Evolutionary conservation across 2,113 vertebrate species (phyloP).

Genomic region (Butastur rufipennis): DNA sequence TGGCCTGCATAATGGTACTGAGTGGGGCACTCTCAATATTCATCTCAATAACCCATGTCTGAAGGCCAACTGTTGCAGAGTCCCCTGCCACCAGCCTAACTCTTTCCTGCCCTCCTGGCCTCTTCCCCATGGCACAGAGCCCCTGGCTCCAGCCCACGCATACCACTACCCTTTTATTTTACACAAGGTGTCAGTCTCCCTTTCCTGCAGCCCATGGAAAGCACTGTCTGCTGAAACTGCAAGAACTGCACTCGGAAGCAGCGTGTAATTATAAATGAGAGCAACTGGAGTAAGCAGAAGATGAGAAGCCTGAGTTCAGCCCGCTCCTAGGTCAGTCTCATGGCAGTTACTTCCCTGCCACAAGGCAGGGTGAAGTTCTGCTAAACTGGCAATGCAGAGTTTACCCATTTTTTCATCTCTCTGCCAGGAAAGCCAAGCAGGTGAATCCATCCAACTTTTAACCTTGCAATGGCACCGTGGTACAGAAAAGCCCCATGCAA

Average conservation of each 20-base stretch:
- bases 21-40: neutral
- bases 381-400: neutral
- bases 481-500: fast-evolving
- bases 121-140: neutral
- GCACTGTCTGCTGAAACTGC: neutral
- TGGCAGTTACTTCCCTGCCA: fast-evolving
- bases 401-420: neutral
- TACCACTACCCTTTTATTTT: neutral
- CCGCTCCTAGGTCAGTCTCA: neutral
- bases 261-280: neutral
- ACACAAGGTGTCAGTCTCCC: neutral
- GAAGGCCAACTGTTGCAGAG: neutral
- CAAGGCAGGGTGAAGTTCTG: neutral
- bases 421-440: neutral
- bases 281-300: neutral
- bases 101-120: neutral
- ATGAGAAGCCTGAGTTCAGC: fast-evolving
- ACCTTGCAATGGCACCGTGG: neutral
- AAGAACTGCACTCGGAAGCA: neutral
- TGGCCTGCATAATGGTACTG: neutral
- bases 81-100: neutral
- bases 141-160: fast-evolving
- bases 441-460: neutral
- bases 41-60: neutral
- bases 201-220: neutral